A percentile compares a stretch with the other conserved stretches of the same genome.
Evolutionary conservation across 2,113 vertebrate species (phyloP).

Genomic region (Lophotis ruficrista): DNA sequence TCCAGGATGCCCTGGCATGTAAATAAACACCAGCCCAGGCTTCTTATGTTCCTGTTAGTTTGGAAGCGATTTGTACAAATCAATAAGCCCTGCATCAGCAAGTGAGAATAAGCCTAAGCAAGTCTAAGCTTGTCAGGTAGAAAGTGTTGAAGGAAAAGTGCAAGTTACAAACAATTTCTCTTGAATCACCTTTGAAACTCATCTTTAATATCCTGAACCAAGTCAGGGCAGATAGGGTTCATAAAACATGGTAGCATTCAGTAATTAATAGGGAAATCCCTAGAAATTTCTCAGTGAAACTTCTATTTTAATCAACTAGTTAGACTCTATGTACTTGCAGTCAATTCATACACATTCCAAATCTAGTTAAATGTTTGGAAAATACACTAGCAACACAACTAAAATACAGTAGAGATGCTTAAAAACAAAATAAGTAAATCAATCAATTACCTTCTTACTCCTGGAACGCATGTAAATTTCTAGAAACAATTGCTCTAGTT

Average conservation of each 20-base stretch:
- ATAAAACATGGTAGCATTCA: background rate
- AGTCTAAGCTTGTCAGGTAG: background rate
- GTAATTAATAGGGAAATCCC: background rate
- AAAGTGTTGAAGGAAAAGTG: background rate
- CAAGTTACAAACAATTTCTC: background rate
- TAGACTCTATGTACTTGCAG: background rate
- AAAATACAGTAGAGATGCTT: background rate
- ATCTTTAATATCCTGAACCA: background rate
- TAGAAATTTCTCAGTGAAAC: background rate
- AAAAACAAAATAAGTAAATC: background rate
- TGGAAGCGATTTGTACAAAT: background rate
- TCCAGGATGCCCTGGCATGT: background rate
- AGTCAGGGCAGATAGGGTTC: background rate
- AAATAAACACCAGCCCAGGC: background rate
- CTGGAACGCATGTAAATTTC: background rate
- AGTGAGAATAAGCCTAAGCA: background rate
- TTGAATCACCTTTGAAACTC: background rate
- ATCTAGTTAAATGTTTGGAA: background rate
- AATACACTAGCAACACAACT: background rate
- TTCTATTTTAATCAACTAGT: background rate
- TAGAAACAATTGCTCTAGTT: background rate
- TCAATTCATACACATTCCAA: background rate
- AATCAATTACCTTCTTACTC: background rate
- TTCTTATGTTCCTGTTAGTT: background rate
- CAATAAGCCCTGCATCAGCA: background rate